phyloP scores from a whole-genome alignment of 2,888 invertebrate species.

The Protodeltote pygarga region DNA sequence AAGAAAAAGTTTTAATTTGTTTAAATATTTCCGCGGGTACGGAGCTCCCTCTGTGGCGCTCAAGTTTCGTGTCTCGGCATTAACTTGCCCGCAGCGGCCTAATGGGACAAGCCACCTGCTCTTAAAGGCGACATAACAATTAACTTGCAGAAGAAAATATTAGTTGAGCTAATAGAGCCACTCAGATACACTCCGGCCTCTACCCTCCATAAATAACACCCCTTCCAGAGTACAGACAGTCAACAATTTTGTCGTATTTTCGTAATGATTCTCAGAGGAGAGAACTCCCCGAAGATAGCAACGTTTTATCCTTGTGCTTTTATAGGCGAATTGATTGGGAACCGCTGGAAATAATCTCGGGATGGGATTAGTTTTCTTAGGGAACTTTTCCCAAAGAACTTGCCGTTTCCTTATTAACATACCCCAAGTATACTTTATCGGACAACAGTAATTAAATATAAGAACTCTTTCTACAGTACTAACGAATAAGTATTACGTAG shows the following conservation, averaged over 20 bases:
- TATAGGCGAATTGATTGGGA: slow-evolving; percentile 81
- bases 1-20: slow-evolving; percentile 85
- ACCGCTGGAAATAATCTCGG: slow-evolving; percentile 75
- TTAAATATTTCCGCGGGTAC: slow-evolving; percentile 80
- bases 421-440: slow-evolving; percentile 65
- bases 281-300: slow-evolving; percentile 64
- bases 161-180: slow-evolving; percentile 83
- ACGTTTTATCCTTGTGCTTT: slow-evolving; percentile 72
- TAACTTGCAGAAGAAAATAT: slow-evolving; percentile 85
- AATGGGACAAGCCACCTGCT: slow-evolving; percentile 84
- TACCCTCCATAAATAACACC: slow-evolving; percentile 82
- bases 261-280: slow-evolving; percentile 77
- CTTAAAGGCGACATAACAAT: slow-evolving; percentile 85
- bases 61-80: slow-evolving; percentile 76
- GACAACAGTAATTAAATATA: slow-evolving; percentile 66
- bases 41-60: slow-evolving; percentile 68
- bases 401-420: slow-evolving; percentile 70
- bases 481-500: slow-evolving; percentile 12
- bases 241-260: slow-evolving; percentile 82
- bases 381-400: slow-evolving; percentile 63
- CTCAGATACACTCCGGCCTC: slow-evolving; percentile 79
- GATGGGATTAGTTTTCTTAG: slow-evolving; percentile 77
- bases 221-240: slow-evolving; percentile 70
- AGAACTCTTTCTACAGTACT: slow-evolving; percentile 44
- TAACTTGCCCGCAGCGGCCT: slow-evolving; percentile 75